These are phyloP conservation scores for Ornithoptera alexandrae DNA, from an alignment of 2,888 invertebrate genomes.

Conservation along the genomic window DNA sequence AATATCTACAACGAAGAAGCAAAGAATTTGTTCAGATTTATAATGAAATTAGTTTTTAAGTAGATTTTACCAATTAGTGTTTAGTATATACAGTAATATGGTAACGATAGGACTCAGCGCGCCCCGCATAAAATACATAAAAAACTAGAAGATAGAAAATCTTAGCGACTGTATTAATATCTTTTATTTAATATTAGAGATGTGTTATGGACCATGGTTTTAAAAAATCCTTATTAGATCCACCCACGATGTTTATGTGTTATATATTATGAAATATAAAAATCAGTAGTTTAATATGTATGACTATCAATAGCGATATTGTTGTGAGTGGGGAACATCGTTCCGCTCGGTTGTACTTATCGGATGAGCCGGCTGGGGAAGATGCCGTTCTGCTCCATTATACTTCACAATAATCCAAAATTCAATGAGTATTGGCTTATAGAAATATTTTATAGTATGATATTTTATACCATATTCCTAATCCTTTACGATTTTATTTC, in stretches of 20 bases:
- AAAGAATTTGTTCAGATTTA: no score
- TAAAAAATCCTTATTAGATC: background rate
- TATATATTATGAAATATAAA: conserved; percentile 26
- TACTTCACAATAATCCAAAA: conserved; percentile 58
- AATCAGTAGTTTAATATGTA: conserved; percentile 49
- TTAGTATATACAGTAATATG: no score
- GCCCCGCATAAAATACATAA: no score
- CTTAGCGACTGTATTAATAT: no score
- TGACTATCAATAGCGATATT: conserved; percentile 69
- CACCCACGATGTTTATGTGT: background rate
- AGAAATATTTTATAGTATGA: conserved; percentile 8
- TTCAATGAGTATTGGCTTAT: conserved; percentile 35
- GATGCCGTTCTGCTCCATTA: conserved; percentile 72
- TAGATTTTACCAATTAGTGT: no score
- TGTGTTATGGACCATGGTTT: no score
- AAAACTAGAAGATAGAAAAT: no score
- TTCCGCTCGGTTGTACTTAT: conserved; percentile 74
- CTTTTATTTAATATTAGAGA: no score
- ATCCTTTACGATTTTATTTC: background rate
- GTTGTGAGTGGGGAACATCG: conserved; percentile 63
- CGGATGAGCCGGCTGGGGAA: conserved; percentile 69
- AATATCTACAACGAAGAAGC: no score
- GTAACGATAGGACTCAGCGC: no score
- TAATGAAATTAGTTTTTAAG: no score
- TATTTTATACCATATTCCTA: background rate